Evolutionary conservation across 1,140 invertebrate species (phyloP), one percentile per base, ranked within the genome.

Genomic region (Atta colombica): DNA sequence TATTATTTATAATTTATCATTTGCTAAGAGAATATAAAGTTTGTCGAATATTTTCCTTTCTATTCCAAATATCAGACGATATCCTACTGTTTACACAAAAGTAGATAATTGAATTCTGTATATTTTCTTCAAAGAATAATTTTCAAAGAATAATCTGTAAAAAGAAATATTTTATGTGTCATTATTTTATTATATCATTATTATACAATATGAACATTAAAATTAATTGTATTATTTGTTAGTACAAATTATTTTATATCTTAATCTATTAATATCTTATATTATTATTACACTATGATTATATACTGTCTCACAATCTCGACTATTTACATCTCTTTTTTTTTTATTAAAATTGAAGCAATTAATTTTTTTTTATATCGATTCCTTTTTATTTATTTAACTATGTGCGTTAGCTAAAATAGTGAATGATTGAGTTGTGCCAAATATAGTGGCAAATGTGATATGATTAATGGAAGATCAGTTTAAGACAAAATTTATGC

Each of bases 401-500:
- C 0, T 60, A 28, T 3, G 3, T 6, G 1, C 18, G n/a, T 7
- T 66, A 68, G n/a, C 14, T 45, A 21, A 60, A 71, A 81, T 39
- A 25, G 2, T 45, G 78, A 81, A 81, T 55, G 16, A 71, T 58
- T 55, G 68, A 81, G 35, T 8, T 45, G 16, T 66, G 31, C 66
- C 58, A 72, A 78, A 63, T 74, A 60, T 82, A 53, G 65, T 39
- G 12, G 28, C 69, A 61, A 84, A 49, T 74, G 80, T 61, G 45
- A 35, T 60, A 61, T 61, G 69, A 84, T 84, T 75, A 75, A 75
- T 61, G 28, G 28, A 35, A 61, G 53, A 84, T 74, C 69, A 61
- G 80, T 75, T 84, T 60, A 61, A 82, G 68, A 82, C 68, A 21
- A 84, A 84, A 61, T 75, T 84, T 84, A 75, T 75, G 80, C 69